A percentile compares a stretch with the other conserved stretches of the same genome.
Evolutionary conservation across 1,140 invertebrate species (phyloP).

Genomic region (Drosophila ercepeae): DNA sequence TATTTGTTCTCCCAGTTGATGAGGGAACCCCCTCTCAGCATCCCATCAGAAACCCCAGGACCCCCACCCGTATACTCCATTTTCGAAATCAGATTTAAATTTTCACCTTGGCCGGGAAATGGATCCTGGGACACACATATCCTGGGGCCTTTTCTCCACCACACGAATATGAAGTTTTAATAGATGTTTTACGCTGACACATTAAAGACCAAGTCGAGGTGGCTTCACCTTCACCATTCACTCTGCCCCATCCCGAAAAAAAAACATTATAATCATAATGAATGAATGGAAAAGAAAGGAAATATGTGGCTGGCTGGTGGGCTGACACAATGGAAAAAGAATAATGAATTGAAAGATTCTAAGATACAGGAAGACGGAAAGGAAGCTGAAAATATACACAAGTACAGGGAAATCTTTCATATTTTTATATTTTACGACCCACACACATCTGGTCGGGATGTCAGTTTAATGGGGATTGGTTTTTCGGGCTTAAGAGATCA

Average conservation of each 20-base stretch:
- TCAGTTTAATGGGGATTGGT: conserved; percentile 21
- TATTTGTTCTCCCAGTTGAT: conserved; percentile 46
- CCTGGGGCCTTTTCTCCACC: no score
- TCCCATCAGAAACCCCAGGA: no score
- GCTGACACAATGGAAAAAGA: conserved; percentile 39
- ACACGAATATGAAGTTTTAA: conserved; percentile 69
- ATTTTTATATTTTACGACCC: conserved; percentile 25
- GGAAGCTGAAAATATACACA: conserved; percentile 1
- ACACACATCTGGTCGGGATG: conserved; percentile 22
- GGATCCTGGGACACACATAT: conserved; percentile 20
- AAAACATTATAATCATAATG: conserved; percentile 3
- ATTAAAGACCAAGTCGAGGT: conserved; percentile 43
- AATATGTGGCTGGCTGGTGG: not conserved
- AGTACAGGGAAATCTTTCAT: conserved; percentile 26
- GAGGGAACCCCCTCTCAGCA: not conserved
- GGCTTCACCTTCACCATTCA: not conserved
- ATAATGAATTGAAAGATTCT: conserved; percentile 43
- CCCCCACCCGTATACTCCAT: conserved; percentile 1
- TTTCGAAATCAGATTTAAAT: conserved; percentile 45
- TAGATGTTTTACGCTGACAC: conserved; percentile 62
- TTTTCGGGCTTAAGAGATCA: conserved; percentile 30
- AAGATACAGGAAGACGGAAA: conserved; percentile 8
- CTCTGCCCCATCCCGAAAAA: not conserved
- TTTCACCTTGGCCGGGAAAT: not conserved
- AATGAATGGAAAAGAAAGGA: not conserved